phyloP scores from a whole-genome alignment of 2,888 invertebrate species.

The Nephrotoma appendiculata region DNA sequence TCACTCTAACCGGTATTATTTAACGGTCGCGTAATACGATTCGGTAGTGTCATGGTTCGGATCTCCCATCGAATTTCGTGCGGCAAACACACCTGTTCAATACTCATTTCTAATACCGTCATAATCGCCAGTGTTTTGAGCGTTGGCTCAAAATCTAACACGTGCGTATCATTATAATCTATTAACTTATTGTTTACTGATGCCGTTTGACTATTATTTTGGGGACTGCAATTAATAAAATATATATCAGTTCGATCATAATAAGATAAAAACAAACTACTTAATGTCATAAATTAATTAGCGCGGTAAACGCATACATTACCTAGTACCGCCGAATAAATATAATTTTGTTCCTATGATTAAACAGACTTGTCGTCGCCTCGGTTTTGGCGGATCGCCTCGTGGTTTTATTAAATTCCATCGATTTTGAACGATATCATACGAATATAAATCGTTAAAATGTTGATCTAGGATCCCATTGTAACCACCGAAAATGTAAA shows the following conservation, averaged over 20 bases:
- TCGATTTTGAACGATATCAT: conserved; percentile 41
- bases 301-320: conserved; percentile 13
- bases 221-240: conserved; percentile 5
- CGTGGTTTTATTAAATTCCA: conserved; percentile 46
- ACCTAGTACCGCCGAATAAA: conserved; percentile 87
- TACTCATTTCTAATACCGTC: conserved; percentile 45
- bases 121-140: conserved; percentile 59
- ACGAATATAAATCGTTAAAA: conserved; percentile 71
- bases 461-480: conserved; percentile 63
- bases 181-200: conserved; percentile 31
- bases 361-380: conserved; percentile 68
- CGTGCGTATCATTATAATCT: conserved; percentile 71
- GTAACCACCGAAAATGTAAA: conserved; percentile 86
- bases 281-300: not conserved
- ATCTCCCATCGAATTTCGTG: conserved; percentile 51
- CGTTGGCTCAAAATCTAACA: conserved; percentile 64
- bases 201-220: conserved; percentile 7
- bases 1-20: conserved; percentile 24
- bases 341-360: conserved; percentile 57
- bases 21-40: conserved; percentile 44
- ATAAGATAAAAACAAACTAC: not conserved
- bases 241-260: not conserved
- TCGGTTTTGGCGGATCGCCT: conserved; percentile 46
- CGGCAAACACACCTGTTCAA: conserved; percentile 49
- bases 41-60: conserved; percentile 52